Percentiles rank a stretch among this genome's conserved stretches.
phyloP scores from a whole-genome alignment of 2,888 invertebrate species.

The Acleris literana region DNA sequence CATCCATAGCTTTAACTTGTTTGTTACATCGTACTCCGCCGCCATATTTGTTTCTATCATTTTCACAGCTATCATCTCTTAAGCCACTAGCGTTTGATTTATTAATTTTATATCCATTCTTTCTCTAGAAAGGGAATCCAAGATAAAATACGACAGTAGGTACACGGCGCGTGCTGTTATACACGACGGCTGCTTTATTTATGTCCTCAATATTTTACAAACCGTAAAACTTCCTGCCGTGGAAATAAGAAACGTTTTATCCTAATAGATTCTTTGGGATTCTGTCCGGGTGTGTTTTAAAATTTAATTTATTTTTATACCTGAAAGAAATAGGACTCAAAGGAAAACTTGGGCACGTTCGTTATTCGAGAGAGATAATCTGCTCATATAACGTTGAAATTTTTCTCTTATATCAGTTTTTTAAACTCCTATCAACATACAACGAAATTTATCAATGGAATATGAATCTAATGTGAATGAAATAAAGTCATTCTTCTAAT shows the following conservation, averaged over 20 bases:
- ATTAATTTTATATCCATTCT: slow-evolving; percentile 68
- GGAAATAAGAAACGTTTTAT: slow-evolving; percentile 78
- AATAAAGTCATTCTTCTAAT: no score
- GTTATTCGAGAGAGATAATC: no score
- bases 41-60: slow-evolving; percentile 41
- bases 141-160: slow-evolving; percentile 76
- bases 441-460: no score
- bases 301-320: slow-evolving; percentile 42
- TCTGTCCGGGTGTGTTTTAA: slow-evolving; percentile 52
- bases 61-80: slow-evolving; percentile 38
- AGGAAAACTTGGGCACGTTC: background rate
- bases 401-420: no score
- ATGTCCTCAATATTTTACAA: slow-evolving; percentile 81
- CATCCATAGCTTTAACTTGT: background rate
- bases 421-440: no score
- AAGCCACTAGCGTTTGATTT: slow-evolving; percentile 41
- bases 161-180: slow-evolving; percentile 73
- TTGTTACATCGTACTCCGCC: background rate
- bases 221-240: slow-evolving; percentile 78
- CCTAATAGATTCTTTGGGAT: slow-evolving; percentile 70
- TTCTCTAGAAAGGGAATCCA: slow-evolving; percentile 72
- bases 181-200: slow-evolving; percentile 79
- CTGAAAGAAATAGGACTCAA: background rate
- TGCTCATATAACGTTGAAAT: background rate
- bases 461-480: no score